Evolutionary conservation across 2,113 vertebrate genomes (phyloP).

Genomic region (Callopanchax toddi): DNA sequence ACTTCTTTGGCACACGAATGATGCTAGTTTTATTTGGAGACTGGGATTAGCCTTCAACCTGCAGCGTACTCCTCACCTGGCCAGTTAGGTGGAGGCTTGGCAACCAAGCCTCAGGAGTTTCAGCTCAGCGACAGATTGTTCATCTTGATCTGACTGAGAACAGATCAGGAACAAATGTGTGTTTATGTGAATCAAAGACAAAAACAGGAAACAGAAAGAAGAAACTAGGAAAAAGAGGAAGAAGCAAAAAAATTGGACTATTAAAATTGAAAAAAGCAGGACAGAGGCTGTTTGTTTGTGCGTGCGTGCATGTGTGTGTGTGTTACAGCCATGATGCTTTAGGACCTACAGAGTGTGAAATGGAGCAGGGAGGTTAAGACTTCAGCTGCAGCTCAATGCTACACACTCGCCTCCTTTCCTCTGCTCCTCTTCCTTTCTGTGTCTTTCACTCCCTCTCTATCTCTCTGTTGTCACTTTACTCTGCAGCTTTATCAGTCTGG

Average conservation of each 20-base stretch:
- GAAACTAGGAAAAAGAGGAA: no score
- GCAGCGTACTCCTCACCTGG: no score
- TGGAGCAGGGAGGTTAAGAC: constrained; percentile 55
- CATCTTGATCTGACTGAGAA: no score
- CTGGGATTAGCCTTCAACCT: no score
- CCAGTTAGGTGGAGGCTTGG: no score
- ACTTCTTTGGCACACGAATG: no score
- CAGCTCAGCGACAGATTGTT: no score
- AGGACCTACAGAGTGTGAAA: constrained; percentile 68
- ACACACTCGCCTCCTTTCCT: not conserved
- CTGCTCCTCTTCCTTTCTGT: not conserved
- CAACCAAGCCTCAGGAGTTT: no score
- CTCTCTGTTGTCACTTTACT: constrained; percentile 42
- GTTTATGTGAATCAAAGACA: not conserved
- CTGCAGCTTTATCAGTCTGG: constrained; percentile 52
- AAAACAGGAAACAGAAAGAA: not conserved
- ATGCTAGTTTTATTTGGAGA: no score
- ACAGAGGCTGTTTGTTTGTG: not conserved
- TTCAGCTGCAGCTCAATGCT: constrained; percentile 44
- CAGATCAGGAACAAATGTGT: no score
- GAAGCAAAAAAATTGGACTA: constrained; percentile 15
- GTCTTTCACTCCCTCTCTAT: constrained; percentile 29
- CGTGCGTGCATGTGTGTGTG: constrained; percentile 7
- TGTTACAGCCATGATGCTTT: constrained; percentile 17
- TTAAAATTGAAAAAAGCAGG: constrained; percentile 13